Evolutionary conservation across 2,888 invertebrate species (phyloP), one percentile per base, ranked within the genome.

Genomic region (Polydrusus pterygomalis): DNA sequence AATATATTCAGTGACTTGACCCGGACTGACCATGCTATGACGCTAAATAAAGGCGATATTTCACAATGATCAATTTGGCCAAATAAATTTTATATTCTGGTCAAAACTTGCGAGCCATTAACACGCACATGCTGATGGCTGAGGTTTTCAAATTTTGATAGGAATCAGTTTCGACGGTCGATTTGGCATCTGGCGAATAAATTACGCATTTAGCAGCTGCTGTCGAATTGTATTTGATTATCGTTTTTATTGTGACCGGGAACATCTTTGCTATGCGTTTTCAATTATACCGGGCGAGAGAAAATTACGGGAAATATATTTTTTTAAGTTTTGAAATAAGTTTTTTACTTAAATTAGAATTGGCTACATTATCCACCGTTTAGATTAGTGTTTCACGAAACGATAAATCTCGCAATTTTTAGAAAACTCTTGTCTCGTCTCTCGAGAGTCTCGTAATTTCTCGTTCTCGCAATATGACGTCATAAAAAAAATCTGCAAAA

Each of bases 131-230:
- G 13, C 58, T 9, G 47, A n/a, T n/a, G 34, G 38, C 58, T 60
- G 38, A 60, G 49, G 64, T 64, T 64, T 64, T 64, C 25, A 64
- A 49, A 47, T 64, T 64, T 49, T 49, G 64, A 64, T 64, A 25
- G 15, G 18, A 64, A 64, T 64, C 64, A 64, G 64, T 64, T 45
- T 43, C 47, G 45, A 30, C 34, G 47, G 45, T 15, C 25, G 64
- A 64, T 64, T 47, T 47, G 34, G 64, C 64, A 64, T 64, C 64
- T 64, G 64, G 30, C 64, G 64, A 64, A 64, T 64, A 64, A 64
- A 64, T 64, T 64, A 63, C 45, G 25, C 43, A 47, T 47, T 64
- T 64, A 25, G n/a, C 64, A 64, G 63, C 63, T 64, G 63, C 63
- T 64, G 64, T 47, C 64, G 64, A 47, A 47, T 63, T 30, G 20